Evolutionary conservation across 2,113 vertebrate genomes (phyloP).

Genomic region (Chauna torquata): DNA sequence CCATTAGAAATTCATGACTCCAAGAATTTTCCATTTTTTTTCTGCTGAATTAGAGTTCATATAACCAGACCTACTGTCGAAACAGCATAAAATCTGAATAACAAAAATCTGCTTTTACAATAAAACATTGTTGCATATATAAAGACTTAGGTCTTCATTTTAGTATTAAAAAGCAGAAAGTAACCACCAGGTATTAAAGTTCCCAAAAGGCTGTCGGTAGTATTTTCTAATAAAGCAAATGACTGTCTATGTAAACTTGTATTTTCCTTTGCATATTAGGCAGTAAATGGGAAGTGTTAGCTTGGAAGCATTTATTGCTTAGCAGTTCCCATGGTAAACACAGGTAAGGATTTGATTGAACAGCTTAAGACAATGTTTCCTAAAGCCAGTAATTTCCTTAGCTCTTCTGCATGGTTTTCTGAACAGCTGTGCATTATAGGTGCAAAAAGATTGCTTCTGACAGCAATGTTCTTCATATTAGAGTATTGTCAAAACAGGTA

Average conservation of each 20-base stretch:
- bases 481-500: slow-evolving; percentile 14
- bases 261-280: not conserved
- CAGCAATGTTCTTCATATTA: not conserved
- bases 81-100: not conserved
- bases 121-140: not conserved
- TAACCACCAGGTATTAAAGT: not conserved
- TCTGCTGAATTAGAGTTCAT: slow-evolving; percentile 5
- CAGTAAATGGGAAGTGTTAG: not conserved
- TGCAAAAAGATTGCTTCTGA: slow-evolving; percentile 20
- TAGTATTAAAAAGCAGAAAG: slow-evolving; percentile 6
- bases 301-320: not conserved
- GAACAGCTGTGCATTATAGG: not conserved
- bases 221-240: slow-evolving; percentile 6
- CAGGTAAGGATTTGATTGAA: not conserved
- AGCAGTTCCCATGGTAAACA: not conserved
- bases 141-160: slow-evolving; percentile 6
- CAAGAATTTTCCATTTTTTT: not conserved
- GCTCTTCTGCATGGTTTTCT: not conserved
- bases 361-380: not conserved
- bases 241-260: not conserved
- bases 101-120: not conserved
- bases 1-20: slow-evolving; percentile 4
- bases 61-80: slow-evolving; percentile 11
- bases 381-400: not conserved
- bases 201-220: not conserved